Evolutionary conservation across 2,113 vertebrate species (phyloP), one percentile per base, ranked within the genome.

Genomic region (Nicator chloris): DNA sequence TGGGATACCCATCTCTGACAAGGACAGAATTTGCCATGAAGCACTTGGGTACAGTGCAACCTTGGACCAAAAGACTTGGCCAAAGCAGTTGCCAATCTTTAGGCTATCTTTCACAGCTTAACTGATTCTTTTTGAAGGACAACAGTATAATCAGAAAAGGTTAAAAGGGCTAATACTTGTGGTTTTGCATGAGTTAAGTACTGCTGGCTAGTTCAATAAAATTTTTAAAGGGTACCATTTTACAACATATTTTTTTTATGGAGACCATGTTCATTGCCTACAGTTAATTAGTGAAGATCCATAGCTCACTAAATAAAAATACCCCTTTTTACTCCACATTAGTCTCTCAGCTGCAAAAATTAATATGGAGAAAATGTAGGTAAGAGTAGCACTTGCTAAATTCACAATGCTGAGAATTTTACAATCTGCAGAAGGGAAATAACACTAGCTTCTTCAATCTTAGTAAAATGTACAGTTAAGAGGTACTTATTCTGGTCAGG

Each of bases 381-480:
- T n/a, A 20, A n/a, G 35, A 20, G 20, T 31, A 40, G 11, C 9
- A 42, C 11, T 75, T 0, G 1, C 7, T 33, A 13, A 50, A 56
- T 47, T 63, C 8, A 30, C 24, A 16, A 3, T 33, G 18, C 15
- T 78, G 37, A 26, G 53, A 21, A 45, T 37, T 63, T 10, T 30
- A 31, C 30, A 5, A 4, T 30, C 8, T n/a, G 7, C 40, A 56
- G 37, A 45, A 35, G 11, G 13, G 42, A 31, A 71, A 27, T 30
- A 19, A 37, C 13, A 21, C 11, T 27, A 35, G 21, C 27, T 33
- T 37, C 26, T 59, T 42, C n/a, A 37, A 22, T 51, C 23, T 5
- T 24, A 16, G 30, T 49, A 12, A n/a, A 7, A 27, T 15, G 20
- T 12, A 8, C 0, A 0, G 6, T 19, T 60, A 27, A 45, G 21